Base-by-base conservation (phyloP, 2,888 invertebrate genomes). In the Eulithis prunata region DNA sequence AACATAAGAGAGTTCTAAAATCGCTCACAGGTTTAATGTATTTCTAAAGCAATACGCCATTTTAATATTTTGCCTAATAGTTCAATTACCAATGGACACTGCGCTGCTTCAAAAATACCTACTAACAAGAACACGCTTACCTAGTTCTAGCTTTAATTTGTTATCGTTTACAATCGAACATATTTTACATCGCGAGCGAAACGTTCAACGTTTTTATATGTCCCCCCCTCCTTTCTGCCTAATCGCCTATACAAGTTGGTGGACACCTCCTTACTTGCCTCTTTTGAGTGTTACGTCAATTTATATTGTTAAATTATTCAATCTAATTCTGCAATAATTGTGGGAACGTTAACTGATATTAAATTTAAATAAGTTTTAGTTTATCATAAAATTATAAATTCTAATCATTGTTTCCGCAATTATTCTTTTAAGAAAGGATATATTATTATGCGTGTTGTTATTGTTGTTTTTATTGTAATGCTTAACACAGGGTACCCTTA, bases 401-500 rank as follows among this genome's bases (percentile, higher is more conserved):
- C 51, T 56, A 47, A 38, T 21, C 28, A 21, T 41, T 47, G 41
- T 60, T 49, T 49, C 10, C 21, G 8, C 21, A 0, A 21, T 21
- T 49, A 10, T 21, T 49, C 11, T 21, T 49, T 21, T 10, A 4
- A 8, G 47, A 6, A 14, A 47, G 8, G 47, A 49, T 21, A 49
- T 8, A 49, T 21, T 47, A 14, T 49, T 11, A 41, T 38, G 41
- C 60, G 63, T 68, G 52, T 46, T 66, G 54, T 63, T n/a, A n/a
- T n/a, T 57, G 45, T 57, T 62, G 53, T 59, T 62, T 62, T 57
- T 64, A 53, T 57, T 59, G 43, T 62, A 63, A 64, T 67, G 64
- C 68, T 66, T 68, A 62, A 60, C 53, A 68, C 68, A 71, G 68
- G 71, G 71, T 68, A 71, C 64, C 32, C 6, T 62, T 49, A 67